Conservation (phyloP, 2,113 vertebrate species). For the Erythrocercus mccallii region DNA sequence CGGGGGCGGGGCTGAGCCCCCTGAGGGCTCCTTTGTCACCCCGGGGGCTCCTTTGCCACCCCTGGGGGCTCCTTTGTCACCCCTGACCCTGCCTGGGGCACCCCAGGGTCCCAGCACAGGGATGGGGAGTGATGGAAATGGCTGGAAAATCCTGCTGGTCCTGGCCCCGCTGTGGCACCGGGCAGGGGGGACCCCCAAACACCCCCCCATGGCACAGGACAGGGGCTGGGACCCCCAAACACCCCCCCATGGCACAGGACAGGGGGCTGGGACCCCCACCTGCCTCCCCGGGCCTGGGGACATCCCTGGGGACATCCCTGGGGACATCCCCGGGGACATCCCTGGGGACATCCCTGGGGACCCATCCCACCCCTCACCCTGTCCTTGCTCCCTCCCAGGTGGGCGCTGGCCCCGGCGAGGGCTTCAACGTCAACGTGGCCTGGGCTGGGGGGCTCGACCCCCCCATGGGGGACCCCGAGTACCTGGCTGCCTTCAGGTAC, state of each 20-base stretch:
- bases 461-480: constrained; percentile 93
- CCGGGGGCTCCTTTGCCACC: not conserved
- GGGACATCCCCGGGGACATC: not conserved
- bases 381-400: constrained; percentile 71
- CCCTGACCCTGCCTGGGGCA: no score
- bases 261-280: not conserved
- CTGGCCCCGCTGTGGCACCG: no score
- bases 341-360: not conserved
- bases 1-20: not conserved
- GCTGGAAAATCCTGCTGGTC: no score
- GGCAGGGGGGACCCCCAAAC: not conserved
- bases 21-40: not conserved
- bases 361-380: not conserved
- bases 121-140: no score
- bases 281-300: not conserved
- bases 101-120: no score
- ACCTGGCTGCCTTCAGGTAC: constrained; percentile 93
- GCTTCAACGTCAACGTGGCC: constrained; percentile 91
- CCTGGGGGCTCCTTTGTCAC: no score
- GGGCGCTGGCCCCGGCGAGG: constrained; percentile 81
- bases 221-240: not conserved
- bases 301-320: not conserved
- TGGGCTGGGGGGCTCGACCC: constrained; percentile 88
- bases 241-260: not conserved
- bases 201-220: fast-evolving